Evolutionary conservation across 2,797 vertebrate species (phyloP), one percentile per base, ranked within the genome.

Genomic region (Uromys caudimaculatus): DNA sequence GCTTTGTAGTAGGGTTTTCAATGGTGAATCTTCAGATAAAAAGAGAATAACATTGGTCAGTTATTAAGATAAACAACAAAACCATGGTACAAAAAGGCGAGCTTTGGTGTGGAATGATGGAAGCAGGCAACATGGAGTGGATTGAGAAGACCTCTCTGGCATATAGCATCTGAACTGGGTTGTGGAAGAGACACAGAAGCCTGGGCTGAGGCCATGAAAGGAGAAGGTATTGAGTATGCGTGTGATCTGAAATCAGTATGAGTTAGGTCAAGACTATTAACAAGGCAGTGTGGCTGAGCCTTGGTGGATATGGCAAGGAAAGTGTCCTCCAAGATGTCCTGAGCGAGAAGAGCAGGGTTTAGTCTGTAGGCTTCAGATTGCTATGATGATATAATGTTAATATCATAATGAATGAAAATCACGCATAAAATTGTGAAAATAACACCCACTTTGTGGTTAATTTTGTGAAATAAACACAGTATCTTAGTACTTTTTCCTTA

Each of bases 381-480:
- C 10, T 13, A 2, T 29, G 4, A 16, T 54, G 89, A 44, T 12
- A 6, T 73, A 19, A 23, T 91, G 47, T 83, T 86, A 24, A 84
- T 89, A 16, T 58, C 79, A 17, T 62, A 56, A 50, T 90, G 71
- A 56, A 44, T 89, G 58, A 41, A 7, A 93, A 93, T 13, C 62
- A 27, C 67, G 38, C 29, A 41, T 64, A 38, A 8, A 91, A 69
- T 41, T 35, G 29, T 56, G 17, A 10, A 19, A 47, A 90, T 1
- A 41, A 7, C 11, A n/a, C 88, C 24, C 77, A n/a, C 32, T 92
- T 92, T 60, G 47, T 71, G 69, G 38, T 93, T 88, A 85, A n/a
- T 83, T 41, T 90, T 94, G 35, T 82, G 32, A n/a, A 90, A 76
- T 13, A 90, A 6, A 35, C 19, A 8, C 78, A 93, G 17, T 73